These are phyloP conservation scores for Platycheirus albimanus DNA, from an alignment of 2,888 invertebrate species.

Conservation along the genomic window DNA sequence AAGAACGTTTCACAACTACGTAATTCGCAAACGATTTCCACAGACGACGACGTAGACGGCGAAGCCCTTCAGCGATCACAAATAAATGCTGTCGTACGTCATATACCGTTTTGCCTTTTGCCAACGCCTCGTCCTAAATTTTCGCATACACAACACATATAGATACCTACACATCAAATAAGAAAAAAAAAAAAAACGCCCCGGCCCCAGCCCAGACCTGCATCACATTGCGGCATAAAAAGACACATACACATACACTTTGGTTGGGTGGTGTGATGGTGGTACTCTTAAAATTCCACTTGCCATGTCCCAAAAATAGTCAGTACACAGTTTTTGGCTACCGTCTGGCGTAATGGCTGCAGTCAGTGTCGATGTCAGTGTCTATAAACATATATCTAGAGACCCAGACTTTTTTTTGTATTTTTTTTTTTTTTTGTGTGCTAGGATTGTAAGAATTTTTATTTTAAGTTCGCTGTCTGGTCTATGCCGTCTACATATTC, in stretches of 20 bases:
- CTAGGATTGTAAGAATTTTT: constrained; percentile 24
- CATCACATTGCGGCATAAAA: constrained; percentile 45
- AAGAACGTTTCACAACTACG: background rate
- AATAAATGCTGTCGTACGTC: background rate
- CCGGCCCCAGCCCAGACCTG: constrained; percentile 32
- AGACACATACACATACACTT: background rate
- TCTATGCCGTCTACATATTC: constrained; percentile 56
- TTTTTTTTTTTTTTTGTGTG: constrained; percentile 10
- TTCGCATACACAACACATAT: background rate
- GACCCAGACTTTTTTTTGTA: constrained; percentile 20
- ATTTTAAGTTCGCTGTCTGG: constrained; percentile 67
- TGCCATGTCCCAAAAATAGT: constrained; percentile 49
- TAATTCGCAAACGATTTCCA: background rate
- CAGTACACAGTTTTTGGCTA: constrained; percentile 31
- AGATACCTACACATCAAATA: background rate
- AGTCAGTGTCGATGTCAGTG: constrained; percentile 42
- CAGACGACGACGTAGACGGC: background rate
- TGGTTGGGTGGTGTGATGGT: too few species aligned
- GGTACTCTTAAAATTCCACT: constrained; percentile 22
- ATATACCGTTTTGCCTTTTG: background rate
- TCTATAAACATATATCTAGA: background rate
- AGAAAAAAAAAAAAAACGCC: constrained; percentile 17
- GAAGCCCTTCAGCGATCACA: background rate
- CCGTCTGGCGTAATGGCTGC: constrained; percentile 46
- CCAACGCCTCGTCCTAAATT: background rate